Percentiles rank a stretch among this genome's conserved stretches.
These are phyloP conservation scores for Drosophila orena DNA, from an alignment of 1,140 invertebrate species.

Conservation along the genomic window DNA sequence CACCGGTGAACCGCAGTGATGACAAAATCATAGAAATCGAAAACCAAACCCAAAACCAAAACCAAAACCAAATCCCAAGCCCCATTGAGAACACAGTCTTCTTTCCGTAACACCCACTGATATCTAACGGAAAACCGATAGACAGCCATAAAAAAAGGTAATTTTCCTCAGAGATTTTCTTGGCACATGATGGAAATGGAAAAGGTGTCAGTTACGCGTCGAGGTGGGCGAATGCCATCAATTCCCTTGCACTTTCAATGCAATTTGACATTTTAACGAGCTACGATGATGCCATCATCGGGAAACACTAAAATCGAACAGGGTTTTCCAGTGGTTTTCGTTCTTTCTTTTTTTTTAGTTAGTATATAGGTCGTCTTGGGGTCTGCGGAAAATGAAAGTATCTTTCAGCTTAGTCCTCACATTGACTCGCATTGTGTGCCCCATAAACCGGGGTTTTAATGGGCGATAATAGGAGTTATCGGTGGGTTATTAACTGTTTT, in stretches of 20 bases:
- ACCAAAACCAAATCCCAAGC: not conserved
- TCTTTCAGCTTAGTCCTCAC: constrained; percentile 2
- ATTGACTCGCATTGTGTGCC: constrained; percentile 17
- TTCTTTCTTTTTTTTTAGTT: no score
- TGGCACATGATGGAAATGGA: constrained; percentile 4
- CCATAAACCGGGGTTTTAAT: constrained; percentile 19
- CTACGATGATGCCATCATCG: constrained; percentile 65
- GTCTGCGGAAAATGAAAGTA: constrained; percentile 37
- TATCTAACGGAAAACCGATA: constrained; percentile 8
- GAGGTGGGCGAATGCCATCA: constrained; percentile 39
- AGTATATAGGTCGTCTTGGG: constrained; percentile 33
- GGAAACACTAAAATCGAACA: constrained; percentile 39
- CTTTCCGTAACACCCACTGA: constrained; percentile 32
- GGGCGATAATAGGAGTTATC: constrained; percentile 8
- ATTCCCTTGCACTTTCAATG: constrained; percentile 64
- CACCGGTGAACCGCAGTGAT: constrained; percentile 54
- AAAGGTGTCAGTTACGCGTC: constrained; percentile 30
- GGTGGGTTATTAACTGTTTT: not conserved
- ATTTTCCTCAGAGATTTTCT: constrained; percentile 35
- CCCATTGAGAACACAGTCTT: constrained; percentile 52
- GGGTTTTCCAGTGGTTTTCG: constrained; percentile 7
- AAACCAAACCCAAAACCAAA: constrained; percentile 17
- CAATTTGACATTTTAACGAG: constrained; percentile 49
- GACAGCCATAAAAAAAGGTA: constrained; percentile 27
- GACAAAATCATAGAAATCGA: constrained; percentile 49